These are phyloP conservation scores for Drosophila phalerata DNA, from an alignment of 2,888 invertebrate species.

Conservation along the genomic window DNA sequence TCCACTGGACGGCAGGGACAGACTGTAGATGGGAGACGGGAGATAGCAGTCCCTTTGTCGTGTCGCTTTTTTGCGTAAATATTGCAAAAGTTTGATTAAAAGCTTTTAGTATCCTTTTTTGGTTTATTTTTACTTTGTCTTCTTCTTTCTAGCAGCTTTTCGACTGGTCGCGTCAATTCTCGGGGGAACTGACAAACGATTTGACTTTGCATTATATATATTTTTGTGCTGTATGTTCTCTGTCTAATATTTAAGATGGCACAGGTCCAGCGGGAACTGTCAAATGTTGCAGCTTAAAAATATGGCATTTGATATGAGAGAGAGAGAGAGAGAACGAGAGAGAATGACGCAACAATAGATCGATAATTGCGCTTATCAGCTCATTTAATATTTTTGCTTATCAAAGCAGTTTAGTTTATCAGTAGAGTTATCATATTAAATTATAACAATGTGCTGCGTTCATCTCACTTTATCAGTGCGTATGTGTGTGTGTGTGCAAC, in stretches of 20 bases:
- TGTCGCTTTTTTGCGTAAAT: conserved; percentile 58
- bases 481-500: conserved; percentile 38
- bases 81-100: conserved; percentile 74
- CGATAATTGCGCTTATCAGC: conserved; percentile 79
- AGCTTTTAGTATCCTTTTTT: conserved; percentile 69
- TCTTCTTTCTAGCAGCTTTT: conserved; percentile 8
- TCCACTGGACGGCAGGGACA: background rate
- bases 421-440: conserved; percentile 65
- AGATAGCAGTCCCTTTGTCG: conserved; percentile 30
- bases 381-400: conserved; percentile 67
- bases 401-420: conserved; percentile 75
- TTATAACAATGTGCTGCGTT: conserved; percentile 70
- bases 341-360: conserved; percentile 50
- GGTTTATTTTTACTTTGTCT: conserved; percentile 20
- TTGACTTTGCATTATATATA: conserved; percentile 47
- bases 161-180: conserved; percentile 39
- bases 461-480: conserved; percentile 4
- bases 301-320: conserved; percentile 45
- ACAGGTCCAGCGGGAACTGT: conserved; percentile 54
- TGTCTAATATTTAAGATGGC: conserved; percentile 47
- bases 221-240: conserved; percentile 16
- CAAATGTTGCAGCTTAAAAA: conserved; percentile 44
- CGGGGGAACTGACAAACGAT: conserved; percentile 46
- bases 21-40: conserved; percentile 10
- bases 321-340: background rate